Base-by-base conservation (phyloP, 2,888 invertebrate genomes). In the Agrochola macilenta region DNA sequence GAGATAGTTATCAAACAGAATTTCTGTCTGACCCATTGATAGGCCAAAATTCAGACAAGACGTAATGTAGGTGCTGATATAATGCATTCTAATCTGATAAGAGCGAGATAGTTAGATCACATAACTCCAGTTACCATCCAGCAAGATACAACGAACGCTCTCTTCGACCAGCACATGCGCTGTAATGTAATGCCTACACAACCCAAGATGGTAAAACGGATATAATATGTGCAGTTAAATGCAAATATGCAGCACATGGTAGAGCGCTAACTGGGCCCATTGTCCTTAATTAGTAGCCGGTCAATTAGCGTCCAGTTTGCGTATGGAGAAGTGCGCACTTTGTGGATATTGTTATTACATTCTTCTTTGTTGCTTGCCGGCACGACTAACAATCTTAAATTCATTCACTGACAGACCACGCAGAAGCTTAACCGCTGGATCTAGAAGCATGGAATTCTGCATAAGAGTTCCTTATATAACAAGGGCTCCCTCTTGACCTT, bases 271-370 rank as follows among this genome's bases (percentile, higher is more conserved):
- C 79, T 76, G 71, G 72, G 60, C 78, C 73, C 74, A 81, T 81
- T 87, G 85, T 88, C 84, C 85, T 87, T 85, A 88, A 87, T 88
- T 84, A 85, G 69, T 70, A n/a, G 65, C 30, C 68, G 20, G 81
- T 75, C 81, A 75, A 86, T 88, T 88, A 87, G 76, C 72, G 61
- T 12, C 61, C 72, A 74, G 74, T 77, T 74, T 71, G 54, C 73
- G 52, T 73, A 69, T 54, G 63, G 73, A 83, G 78, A 75, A 64
- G 61, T 73, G 54, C 11, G 30, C 61, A 30, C 26, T 66, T 49
- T 39, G 63, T 8, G 30, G 71, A n/a, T 69, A 79, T 69, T 78
- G 58, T 43, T 70, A 70, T 23, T 26, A 17, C 30, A 17, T n/a
- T 49, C n/a, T 30, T 58, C 20, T 72, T 43, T 2, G 52, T 57